These are phyloP conservation scores for Darevskia nairensis DNA, from an alignment of 2,797 vertebrate species.

Conservation along the genomic window DNA sequence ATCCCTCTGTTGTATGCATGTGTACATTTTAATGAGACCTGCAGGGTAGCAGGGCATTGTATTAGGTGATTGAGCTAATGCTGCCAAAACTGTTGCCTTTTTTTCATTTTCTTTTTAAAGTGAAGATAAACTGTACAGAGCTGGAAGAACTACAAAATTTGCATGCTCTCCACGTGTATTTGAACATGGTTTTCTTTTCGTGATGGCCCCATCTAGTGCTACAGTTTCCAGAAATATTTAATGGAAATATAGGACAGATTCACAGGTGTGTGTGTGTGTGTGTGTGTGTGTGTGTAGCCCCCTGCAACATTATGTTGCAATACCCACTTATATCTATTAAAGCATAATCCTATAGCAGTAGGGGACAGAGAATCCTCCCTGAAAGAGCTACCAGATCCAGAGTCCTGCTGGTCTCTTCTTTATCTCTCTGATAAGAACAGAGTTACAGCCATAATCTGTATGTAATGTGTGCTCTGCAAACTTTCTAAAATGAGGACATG, in stretches of 20 bases:
- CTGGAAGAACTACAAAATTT: background rate
- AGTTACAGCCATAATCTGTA: background rate
- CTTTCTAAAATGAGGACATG: background rate
- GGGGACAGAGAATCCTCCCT: background rate
- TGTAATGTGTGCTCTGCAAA: background rate
- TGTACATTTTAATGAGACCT: conserved; percentile 11
- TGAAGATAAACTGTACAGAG: background rate
- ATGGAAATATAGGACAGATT: background rate
- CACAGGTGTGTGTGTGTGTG: background rate
- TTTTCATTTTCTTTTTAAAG: background rate
- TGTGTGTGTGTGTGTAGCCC: background rate
- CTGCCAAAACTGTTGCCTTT: background rate
- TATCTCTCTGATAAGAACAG: background rate
- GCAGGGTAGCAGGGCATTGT: background rate
- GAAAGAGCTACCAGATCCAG: background rate
- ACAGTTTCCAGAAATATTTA: background rate
- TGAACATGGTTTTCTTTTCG: background rate
- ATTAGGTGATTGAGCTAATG: background rate
- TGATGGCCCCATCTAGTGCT: background rate
- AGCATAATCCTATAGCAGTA: too few relatives aligned
- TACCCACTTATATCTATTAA: background rate
- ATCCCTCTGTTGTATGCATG: background rate
- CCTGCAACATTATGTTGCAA: background rate
- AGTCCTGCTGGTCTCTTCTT: background rate
- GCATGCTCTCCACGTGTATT: background rate